Percentiles rank a stretch among this genome's conserved stretches.
Evolutionary conservation across 1,140 invertebrate species (phyloP).

Genomic region (Pemphigus obesinymphae): DNA sequence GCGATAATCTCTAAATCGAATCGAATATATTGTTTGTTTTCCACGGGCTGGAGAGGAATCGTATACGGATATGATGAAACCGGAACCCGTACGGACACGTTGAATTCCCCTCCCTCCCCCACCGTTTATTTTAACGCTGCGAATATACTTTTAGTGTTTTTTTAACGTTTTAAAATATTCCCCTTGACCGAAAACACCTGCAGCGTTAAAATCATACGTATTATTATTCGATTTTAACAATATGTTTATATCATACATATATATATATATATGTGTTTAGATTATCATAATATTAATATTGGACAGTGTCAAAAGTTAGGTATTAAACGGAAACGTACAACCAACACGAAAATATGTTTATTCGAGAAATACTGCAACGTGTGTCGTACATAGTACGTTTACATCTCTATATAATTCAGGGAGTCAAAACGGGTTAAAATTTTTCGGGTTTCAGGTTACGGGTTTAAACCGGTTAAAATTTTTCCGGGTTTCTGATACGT

Average conservation of each 20-base stretch:
- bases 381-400: too few species aligned
- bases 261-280: too few species aligned
- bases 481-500: too few species aligned
- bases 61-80: neutral
- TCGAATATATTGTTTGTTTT: neutral
- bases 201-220: neutral
- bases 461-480: too few species aligned
- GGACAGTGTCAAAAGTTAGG: neutral
- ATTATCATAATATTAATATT: neutral
- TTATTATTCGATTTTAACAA: neutral
- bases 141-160: neutral
- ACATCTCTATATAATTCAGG: too few species aligned
- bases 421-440: too few species aligned
- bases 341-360: too few species aligned
- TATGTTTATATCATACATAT: too few species aligned
- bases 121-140: neutral
- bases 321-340: neutral
- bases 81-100: neutral
- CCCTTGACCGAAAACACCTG: neutral
- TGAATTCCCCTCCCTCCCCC: too few species aligned
- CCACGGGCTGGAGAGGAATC: neutral
- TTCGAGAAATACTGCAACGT: too few species aligned
- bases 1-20: constrained; percentile 30
- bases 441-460: too few species aligned
- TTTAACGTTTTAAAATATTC: neutral